Base-by-base conservation (phyloP, 2,797 vertebrate species). In the Fundulus diaphanus region DNA sequence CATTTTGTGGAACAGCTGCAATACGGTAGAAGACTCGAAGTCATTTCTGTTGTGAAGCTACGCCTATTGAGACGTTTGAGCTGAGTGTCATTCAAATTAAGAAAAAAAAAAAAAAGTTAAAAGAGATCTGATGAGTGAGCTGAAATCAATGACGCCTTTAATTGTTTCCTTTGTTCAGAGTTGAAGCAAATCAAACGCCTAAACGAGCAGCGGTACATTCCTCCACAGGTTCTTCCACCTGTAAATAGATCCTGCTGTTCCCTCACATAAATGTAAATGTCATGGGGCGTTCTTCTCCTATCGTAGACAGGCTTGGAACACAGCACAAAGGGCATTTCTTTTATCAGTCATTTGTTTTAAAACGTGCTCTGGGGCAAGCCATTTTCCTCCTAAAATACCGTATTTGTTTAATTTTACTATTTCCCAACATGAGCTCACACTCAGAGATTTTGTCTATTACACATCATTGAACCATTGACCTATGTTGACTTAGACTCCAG, bases 161-260 rank as follows among this genome's bases (percentile, higher is more conserved):
- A 59, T 52, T 63, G 16, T 44, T 54, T 13, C 12, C 18, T 48
- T 46, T 27, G 44, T 77, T 68, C 29, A 22, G 8, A 40, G 42
- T 40, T 18, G 59, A 66, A 37, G 12, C 12, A 27, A 12, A 7
- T 20, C 13, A 27, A 68, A 74, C 59, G 65, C 46, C 68, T 77
- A 66, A 81, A 81, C 57, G 52, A 78, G 65, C 67, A 16, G 3
- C 0, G 70, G 37, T 42, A 7, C 82, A 80, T 85, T 87, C 68
- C 73, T 82, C 61, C 1, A 3, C 12, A n/a, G 9, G 7, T 5
- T 81, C 68, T 66, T 42, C 20, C 1, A 1, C 1, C 31, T 72
- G 46, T 74, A 67, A 84, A 76, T n/a, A 84, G 57, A 22, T 8
- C 1, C 49, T 20, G 20, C 15, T 35, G n/a, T 7, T 20, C 6